Conservation (phyloP, 2,888 invertebrate species). For the Trichogramma evanescens region DNA sequence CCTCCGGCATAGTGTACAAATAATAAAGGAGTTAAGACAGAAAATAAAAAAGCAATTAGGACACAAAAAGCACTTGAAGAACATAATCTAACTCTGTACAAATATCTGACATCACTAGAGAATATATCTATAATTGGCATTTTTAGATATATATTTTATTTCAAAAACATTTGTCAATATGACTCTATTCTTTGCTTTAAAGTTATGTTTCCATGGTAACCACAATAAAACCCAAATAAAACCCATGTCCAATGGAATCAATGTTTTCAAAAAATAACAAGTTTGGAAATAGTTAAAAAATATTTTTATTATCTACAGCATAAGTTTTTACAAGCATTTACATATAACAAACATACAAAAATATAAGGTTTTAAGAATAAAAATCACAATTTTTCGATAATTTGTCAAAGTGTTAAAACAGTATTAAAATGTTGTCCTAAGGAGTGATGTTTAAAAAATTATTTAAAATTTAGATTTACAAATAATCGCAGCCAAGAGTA, state of each 20-base stretch:
- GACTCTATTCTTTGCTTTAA: not conserved
- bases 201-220: conserved; percentile 16
- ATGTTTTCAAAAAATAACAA: not conserved
- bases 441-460: not conserved
- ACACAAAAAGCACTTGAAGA: conserved; percentile 20
- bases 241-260: not conserved
- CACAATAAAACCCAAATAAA: not conserved
- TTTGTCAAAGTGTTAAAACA: not conserved
- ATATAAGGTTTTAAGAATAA: not conserved
- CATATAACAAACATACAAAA: not conserved
- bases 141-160: conserved; percentile 1
- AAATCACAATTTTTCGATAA: not conserved
- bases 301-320: not conserved
- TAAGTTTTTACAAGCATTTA: not conserved
- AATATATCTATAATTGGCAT: conserved; percentile 22
- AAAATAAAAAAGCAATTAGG: conserved; percentile 14
- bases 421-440: not conserved
- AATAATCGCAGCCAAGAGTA: conserved; percentile 67
- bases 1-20: conserved; percentile 21
- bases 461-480: conserved; percentile 17
- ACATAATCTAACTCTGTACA: conserved; percentile 21
- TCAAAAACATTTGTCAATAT: not conserved
- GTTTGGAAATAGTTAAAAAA: not conserved
- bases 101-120: conserved; percentile 21
- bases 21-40: conserved; percentile 13